A percentile compares a stretch with the other conserved stretches of the same genome.
Evolutionary conservation across 2,113 vertebrate species (phyloP).

Genomic region (Colistium nudipinnis): DNA sequence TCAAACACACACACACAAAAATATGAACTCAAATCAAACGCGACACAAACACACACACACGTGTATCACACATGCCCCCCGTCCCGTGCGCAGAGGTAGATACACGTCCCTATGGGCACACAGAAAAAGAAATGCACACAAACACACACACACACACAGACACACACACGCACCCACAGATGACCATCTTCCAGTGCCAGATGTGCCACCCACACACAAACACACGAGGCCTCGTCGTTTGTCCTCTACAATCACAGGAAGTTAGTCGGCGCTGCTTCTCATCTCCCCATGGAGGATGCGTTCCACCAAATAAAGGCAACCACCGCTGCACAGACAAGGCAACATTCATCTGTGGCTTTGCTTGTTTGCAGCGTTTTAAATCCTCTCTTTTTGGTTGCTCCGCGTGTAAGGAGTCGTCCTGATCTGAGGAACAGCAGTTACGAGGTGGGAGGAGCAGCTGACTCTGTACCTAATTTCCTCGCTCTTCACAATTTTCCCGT

Average conservation of each 20-base stretch:
- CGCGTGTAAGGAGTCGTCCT: slow-evolving; percentile 8
- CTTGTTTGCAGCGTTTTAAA: slow-evolving; percentile 3
- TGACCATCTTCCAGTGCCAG: slow-evolving; percentile 73
- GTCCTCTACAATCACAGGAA: slow-evolving; percentile 77
- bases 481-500: not conserved
- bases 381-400: not conserved
- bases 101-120: slow-evolving; percentile 18
- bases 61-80: slow-evolving; percentile 5
- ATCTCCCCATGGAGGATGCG: slow-evolving; percentile 48
- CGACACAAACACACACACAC: slow-evolving; percentile 27
- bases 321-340: slow-evolving; percentile 3
- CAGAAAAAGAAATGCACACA: slow-evolving; percentile 21
- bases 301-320: slow-evolving; percentile 44
- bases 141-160: slow-evolving; percentile 66
- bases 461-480: not conserved
- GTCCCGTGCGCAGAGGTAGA: slow-evolving; percentile 30
- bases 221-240: slow-evolving; percentile 56
- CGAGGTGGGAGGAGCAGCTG: not conserved
- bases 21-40: too few species aligned
- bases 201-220: slow-evolving; percentile 76
- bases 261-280: slow-evolving; percentile 48
- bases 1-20: slow-evolving; percentile 22
- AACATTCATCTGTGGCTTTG: slow-evolving; percentile 24
- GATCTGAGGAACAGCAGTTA: not conserved
- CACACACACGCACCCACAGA: slow-evolving; percentile 33